Evolutionary conservation across 2,113 vertebrate species (phyloP), one percentile per base, ranked within the genome.

Genomic region (Lycaon pictus): DNA sequence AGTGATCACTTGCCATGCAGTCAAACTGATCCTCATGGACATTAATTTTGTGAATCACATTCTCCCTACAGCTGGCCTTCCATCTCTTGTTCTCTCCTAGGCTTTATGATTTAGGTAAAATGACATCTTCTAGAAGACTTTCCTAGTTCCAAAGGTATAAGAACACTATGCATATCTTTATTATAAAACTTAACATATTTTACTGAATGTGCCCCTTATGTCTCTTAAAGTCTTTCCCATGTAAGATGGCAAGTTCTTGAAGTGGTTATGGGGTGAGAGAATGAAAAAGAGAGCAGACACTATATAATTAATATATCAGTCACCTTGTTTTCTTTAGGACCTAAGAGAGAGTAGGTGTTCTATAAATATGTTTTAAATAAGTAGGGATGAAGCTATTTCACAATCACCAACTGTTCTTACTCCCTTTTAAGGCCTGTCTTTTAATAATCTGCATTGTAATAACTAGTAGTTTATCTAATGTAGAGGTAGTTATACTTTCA

Each of bases 401-500:
- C 67, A 2, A 55, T 93, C n/a, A 90, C 20, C 56, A 65, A 32
- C 76, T 80, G 25, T 3, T 65, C n/a, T 87, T 65, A 43, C 12
- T 81, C 20, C 32, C 17, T 48, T 80, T n/a, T 53, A 93, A 72
- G 37, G 19, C 17, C 11, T 85, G 10, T 60, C 72, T 83, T 93
- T 71, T 90, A 77, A 37, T 62, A 76, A 15, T 88, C 27, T 69
- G 2, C 74, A 29, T 55, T 79, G 17, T 74, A 77, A 22, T 74
- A 79, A 76, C 11, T 69, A 60, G 11, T 58, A 62, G 82, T 65
- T 95, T 86, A 56, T 72, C 7, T 58, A 77, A 65, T 63, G 32
- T 17, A 87, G 35, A 94, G 86, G 81, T 95, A 96, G 3, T 90
- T 20, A 51, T 85, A 37, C 19, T 86, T 85, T 71, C 12, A 51